Percentiles rank a stretch among this genome's conserved stretches.
These are phyloP conservation scores for Pristis pectinata DNA, from an alignment of 2,797 vertebrate species.

Conservation along the genomic window DNA sequence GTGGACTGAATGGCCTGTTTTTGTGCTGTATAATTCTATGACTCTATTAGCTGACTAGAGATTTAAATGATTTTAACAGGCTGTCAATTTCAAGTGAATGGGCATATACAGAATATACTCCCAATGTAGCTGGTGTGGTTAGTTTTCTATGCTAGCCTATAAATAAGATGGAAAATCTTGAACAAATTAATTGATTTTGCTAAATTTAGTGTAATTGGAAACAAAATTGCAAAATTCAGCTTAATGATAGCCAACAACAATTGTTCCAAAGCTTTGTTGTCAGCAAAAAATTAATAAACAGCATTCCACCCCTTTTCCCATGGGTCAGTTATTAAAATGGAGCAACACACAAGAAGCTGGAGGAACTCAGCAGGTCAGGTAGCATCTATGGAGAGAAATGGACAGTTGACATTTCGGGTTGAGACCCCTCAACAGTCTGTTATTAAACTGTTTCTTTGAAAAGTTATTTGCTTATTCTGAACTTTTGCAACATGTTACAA, in stretches of 20 bases:
- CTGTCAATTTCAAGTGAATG: neutral
- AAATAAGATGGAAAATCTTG: neutral
- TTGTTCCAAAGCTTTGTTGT: neutral
- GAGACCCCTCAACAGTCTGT: too few relatives aligned
- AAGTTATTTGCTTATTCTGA: neutral
- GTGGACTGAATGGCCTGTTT: too few relatives aligned
- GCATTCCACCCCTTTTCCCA: neutral
- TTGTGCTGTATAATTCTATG: too few relatives aligned
- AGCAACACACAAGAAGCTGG: too few relatives aligned
- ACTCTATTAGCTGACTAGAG: too few relatives aligned
- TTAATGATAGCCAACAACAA: neutral
- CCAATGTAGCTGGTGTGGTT: neutral
- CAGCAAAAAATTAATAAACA: neutral
- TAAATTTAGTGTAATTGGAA: neutral
- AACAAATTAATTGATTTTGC: neutral
- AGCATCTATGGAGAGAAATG: too few relatives aligned
- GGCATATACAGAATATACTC: neutral
- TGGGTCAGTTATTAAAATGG: neutral
- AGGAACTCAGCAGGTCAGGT: too few relatives aligned
- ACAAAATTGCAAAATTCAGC: neutral
- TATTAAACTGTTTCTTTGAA: too few relatives aligned
- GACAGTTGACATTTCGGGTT: too few relatives aligned
- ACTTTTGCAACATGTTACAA: neutral
- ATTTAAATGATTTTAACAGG: neutral
- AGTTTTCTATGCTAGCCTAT: neutral